These are phyloP conservation scores for Kobus ellipsiprymnus DNA, from an alignment of 2,113 vertebrate species.

Conservation along the genomic window DNA sequence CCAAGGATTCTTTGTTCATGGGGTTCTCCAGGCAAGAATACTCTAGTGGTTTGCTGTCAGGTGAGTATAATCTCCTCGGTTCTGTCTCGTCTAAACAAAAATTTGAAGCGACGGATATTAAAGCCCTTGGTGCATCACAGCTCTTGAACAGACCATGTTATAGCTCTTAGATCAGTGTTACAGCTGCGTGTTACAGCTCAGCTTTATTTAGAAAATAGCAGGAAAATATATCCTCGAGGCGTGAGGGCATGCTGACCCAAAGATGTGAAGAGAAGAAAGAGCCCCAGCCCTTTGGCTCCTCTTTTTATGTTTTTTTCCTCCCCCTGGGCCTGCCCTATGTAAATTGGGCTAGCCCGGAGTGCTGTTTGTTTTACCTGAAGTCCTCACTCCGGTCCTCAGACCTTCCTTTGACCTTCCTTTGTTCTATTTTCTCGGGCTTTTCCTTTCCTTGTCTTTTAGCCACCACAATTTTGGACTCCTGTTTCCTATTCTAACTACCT, in stretches of 20 bases:
- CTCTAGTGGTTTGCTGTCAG: not conserved
- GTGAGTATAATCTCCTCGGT: not conserved
- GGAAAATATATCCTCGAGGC: not conserved
- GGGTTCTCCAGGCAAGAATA: not conserved
- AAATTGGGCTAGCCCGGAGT: not conserved
- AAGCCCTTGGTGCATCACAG: not conserved
- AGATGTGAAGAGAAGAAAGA: accelerated
- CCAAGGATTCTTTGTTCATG: not conserved
- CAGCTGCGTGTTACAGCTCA: not conserved
- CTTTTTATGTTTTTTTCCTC: not conserved
- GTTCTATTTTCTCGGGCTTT: not conserved
- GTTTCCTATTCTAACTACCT: not conserved
- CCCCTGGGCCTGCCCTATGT: not conserved
- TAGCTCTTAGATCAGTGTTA: not conserved
- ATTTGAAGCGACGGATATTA: not conserved
- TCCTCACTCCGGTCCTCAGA: not conserved
- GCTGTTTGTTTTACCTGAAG: not conserved
- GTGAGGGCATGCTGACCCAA: not conserved
- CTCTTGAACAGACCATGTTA: not conserved
- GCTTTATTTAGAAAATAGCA: not conserved
- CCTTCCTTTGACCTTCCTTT: not conserved
- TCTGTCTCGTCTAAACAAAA: not conserved
- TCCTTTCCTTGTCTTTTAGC: not conserved
- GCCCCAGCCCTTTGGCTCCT: not conserved
- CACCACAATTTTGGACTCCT: not conserved